Percentiles rank a stretch among this genome's conserved stretches.
Evolutionary conservation across 2,113 vertebrate species (phyloP).

Genomic region (Athene noctua): DNA sequence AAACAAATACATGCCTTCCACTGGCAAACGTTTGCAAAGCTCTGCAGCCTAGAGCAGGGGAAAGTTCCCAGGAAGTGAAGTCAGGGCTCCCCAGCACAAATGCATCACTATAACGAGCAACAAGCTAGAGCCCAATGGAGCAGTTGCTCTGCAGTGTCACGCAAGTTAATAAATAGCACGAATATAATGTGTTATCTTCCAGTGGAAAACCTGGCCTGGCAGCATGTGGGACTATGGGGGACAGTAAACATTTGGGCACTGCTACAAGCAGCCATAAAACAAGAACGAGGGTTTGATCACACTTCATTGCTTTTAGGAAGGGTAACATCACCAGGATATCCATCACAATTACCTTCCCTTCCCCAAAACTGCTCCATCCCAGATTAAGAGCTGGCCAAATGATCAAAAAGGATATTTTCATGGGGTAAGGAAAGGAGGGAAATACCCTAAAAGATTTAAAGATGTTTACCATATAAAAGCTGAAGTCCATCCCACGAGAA

Average conservation of each 20-base stretch:
- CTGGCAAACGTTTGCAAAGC: neutral
- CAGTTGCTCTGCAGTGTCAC: neutral
- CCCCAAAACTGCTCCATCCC: neutral
- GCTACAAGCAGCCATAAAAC: neutral
- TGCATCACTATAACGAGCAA: neutral
- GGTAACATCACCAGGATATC: neutral
- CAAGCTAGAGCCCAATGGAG: neutral
- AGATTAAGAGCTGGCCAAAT: neutral
- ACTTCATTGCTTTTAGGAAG: constrained; percentile 30
- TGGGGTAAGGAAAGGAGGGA: neutral
- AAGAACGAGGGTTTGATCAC: neutral
- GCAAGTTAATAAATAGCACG: neutral
- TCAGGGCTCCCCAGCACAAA: neutral
- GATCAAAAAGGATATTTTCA: neutral
- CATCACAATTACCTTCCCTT: neutral
- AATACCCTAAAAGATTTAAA: neutral
- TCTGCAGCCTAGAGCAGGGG: neutral
- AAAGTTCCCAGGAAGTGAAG: constrained; percentile 5
- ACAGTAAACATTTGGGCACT: neutral
- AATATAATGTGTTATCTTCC: neutral
- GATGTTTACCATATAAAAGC: neutral
- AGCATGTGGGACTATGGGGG: neutral
- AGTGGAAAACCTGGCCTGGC: neutral
- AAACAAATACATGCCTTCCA: neutral
- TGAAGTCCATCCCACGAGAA: neutral